Evolutionary conservation across 1,140 invertebrate genomes (phyloP), one percentile per base, ranked within the genome.

Genomic region (Megathymus violae): DNA sequence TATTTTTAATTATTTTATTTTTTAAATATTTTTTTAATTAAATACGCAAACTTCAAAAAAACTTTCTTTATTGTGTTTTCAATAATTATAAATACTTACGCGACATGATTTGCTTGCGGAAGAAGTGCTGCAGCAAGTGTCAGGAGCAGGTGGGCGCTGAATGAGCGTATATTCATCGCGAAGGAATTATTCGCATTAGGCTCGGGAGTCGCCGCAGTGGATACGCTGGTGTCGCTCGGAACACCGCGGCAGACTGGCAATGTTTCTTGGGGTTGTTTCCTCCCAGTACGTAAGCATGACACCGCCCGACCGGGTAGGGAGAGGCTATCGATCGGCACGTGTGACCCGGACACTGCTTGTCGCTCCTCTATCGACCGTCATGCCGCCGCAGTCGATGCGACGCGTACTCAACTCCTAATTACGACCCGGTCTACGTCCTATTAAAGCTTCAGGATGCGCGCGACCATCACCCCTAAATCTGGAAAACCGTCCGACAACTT

Each of bases 341-440:
- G 71, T 81, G 78, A 81, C 81, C 79, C 75, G 77, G 74, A 78
- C 75, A 80, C 76, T 75, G 83, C 81, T 71, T 82, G 75, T 72
- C 77, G 71, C 78, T 72, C 62, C 67, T 72, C 74, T 81, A 82
- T 83, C 81, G 78, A 83, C 80, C 78, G 63, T 69, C 73, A 76
- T 74, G 76, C 74, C 82, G 72, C 68, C 80, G 75, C 76, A 74
- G 65, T 72, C 74, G 67, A 72, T 72, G 68, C 77, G 72, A 74
- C 74, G 74, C 66, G 62, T 73, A 78, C 78, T 77, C 67, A 70
- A 74, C 71, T 78, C 76, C 70, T 78, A 80, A 84, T 82, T 78
- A 84, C 76, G 43, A 41, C 25, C 25, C 47, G 67, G 69, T 62
- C 40, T 73, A 69, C 61, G 68, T 74, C 70, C 50, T 74, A 77